Conservation (phyloP, 92 coral and sea anemone species). For the Zoanthus solanderi region DNA sequence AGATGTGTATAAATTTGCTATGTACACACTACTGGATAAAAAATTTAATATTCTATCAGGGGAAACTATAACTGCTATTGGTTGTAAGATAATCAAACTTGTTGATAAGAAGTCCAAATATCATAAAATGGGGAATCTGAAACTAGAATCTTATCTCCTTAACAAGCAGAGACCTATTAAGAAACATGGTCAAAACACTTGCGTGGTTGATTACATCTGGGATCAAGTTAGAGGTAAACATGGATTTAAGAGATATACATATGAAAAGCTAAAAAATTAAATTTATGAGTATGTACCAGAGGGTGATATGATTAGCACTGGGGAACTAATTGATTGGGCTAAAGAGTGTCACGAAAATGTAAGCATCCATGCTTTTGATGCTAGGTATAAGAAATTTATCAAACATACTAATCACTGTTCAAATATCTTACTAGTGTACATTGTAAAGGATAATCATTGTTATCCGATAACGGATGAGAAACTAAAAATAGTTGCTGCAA, state of each 20-base stretch:
- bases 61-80: not conserved
- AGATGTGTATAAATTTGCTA: slow-evolving; percentile 13
- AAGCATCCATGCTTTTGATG: slow-evolving; percentile 55
- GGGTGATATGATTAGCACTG: slow-evolving; percentile 42
- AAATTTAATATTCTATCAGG: not conserved
- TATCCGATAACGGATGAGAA: slow-evolving; percentile 46
- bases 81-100: not conserved
- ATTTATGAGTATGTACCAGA: slow-evolving; percentile 35
- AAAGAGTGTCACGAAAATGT: slow-evolving; percentile 46
- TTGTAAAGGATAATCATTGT: slow-evolving; percentile 58
- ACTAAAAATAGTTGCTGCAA: slow-evolving; percentile 41
- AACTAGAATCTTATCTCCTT: slow-evolving; percentile 52
- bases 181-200: slow-evolving; percentile 39
- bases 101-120: not conserved
- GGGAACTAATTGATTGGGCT: slow-evolving; percentile 62
- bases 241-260: slow-evolving; percentile 59
- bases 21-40: not conserved
- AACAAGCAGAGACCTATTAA: slow-evolving; percentile 37
- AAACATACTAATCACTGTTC: slow-evolving; percentile 4
- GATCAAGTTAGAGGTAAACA: slow-evolving; percentile 47
- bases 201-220: slow-evolving; percentile 57
- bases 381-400: slow-evolving; percentile 49
- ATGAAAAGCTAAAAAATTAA: slow-evolving; percentile 33
- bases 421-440: slow-evolving; percentile 30
- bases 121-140: slow-evolving; percentile 34